Percentiles rank a stretch among this genome's conserved stretches.
phyloP scores from a whole-genome alignment of 2,888 invertebrate species.

The Ophion ellenae region DNA sequence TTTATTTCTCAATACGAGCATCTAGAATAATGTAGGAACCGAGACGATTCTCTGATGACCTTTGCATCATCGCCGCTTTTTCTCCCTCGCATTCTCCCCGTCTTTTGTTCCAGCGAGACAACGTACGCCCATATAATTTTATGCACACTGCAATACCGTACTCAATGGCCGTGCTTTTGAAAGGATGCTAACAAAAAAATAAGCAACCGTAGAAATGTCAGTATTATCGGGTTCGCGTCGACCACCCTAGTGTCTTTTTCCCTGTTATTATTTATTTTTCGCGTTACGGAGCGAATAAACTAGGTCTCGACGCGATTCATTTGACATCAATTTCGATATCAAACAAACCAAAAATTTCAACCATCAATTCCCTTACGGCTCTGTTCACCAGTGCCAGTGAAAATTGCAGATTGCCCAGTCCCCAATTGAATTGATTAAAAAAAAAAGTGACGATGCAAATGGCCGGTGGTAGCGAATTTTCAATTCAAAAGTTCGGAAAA shows the following conservation, averaged over 20 bases:
- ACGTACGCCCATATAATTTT: not conserved
- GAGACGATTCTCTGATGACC: constrained; percentile 21
- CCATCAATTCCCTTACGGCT: no score
- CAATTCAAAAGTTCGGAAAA: not conserved
- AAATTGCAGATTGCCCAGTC: no score
- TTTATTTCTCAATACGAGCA: not conserved
- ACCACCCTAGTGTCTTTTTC: not conserved
- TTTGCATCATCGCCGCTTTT: not conserved
- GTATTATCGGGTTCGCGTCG: constrained; percentile 13
- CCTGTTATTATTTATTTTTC: not conserved
- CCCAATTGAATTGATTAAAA: no score
- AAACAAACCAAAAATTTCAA: no score
- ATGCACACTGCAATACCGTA: not conserved
- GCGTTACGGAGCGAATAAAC: not conserved
- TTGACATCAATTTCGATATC: no score
- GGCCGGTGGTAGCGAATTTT: not conserved
- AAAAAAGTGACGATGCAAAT: no score
- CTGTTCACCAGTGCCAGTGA: no score
- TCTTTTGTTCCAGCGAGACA: constrained; percentile 7
- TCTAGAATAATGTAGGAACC: not conserved
- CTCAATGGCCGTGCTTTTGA: not conserved
- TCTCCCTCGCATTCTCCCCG: constrained; percentile 5
- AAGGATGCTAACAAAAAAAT: not conserved
- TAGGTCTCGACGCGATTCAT: no score
- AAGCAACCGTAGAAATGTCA: not conserved